Evolutionary conservation across 2,888 invertebrate genomes (phyloP).

Genomic region (Lamproptera curius): DNA sequence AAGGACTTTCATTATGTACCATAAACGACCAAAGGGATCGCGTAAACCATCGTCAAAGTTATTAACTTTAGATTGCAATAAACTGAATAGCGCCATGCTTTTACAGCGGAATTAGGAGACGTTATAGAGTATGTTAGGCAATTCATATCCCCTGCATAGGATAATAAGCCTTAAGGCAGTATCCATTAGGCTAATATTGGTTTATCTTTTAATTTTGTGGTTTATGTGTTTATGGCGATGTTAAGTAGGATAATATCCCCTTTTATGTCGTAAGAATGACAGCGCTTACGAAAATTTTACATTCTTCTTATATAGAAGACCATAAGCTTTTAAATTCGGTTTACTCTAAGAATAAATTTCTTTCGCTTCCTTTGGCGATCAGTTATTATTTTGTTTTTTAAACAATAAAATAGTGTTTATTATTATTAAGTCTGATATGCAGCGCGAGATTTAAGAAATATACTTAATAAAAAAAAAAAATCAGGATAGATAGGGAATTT

Average conservation of each 20-base stretch:
- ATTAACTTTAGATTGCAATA: slow-evolving; percentile 65
- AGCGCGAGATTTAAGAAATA: too few species aligned
- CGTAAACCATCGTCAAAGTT: slow-evolving; percentile 32
- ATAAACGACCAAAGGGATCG: slow-evolving; percentile 31
- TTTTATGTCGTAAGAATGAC: slow-evolving; percentile 72
- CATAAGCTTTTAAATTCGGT: slow-evolving; percentile 4
- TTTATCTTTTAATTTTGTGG: slow-evolving; percentile 31
- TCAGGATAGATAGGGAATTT: too few species aligned
- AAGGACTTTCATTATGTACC: slow-evolving; percentile 29
- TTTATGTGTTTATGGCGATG: slow-evolving; percentile 62
- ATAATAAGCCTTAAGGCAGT: slow-evolving; percentile 27
- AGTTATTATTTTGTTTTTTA: too few species aligned
- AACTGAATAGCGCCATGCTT: slow-evolving; percentile 59
- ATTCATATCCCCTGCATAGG: slow-evolving; percentile 5
- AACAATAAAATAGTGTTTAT: too few species aligned
- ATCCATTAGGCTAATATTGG: slow-evolving; percentile 26
- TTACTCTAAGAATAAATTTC: too few species aligned
- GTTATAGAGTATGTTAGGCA: slow-evolving; percentile 37
- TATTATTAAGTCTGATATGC: too few species aligned
- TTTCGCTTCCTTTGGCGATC: too few species aligned
- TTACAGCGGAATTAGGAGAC: slow-evolving; percentile 52
- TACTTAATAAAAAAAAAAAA: too few species aligned
- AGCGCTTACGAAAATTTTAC: slow-evolving; percentile 48
- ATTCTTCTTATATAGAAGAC: slow-evolving; percentile 20
- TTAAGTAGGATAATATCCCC: slow-evolving; percentile 70